Percentiles rank a stretch among this genome's conserved stretches.
Evolutionary conservation across 2,888 invertebrate species (phyloP).

Genomic region (Troglohyphantes excavatus): DNA sequence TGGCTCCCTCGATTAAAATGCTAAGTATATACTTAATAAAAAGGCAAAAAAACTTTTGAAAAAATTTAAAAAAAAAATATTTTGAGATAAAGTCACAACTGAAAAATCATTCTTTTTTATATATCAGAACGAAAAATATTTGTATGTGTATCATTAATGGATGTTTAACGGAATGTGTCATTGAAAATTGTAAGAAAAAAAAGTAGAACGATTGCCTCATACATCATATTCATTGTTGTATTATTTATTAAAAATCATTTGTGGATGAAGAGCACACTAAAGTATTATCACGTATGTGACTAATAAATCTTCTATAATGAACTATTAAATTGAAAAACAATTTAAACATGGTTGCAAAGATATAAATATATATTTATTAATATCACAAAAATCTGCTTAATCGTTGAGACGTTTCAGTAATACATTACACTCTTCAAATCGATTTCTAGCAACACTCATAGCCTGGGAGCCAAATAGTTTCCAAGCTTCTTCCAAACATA

Average conservation of each 20-base stretch:
- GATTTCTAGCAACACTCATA: background rate
- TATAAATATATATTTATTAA: background rate
- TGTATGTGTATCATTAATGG: no score
- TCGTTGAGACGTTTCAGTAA: background rate
- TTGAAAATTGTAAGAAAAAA: background rate
- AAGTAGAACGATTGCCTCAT: background rate
- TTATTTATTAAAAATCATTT: background rate
- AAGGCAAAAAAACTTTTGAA: no score
- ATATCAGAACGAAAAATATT: no score
- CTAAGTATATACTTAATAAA: no score
- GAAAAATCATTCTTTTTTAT: no score
- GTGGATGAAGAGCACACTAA: background rate
- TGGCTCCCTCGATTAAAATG: background rate
- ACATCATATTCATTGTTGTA: background rate
- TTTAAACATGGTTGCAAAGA: background rate
- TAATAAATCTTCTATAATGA: no score
- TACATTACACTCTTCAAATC: background rate
- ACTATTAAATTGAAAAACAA: no score
- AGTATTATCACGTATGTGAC: background rate
- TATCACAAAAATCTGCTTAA: background rate
- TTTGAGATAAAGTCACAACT: no score
- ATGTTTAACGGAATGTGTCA: no score
- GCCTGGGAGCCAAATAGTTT: background rate
- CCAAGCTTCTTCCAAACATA: background rate
- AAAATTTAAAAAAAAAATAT: no score